Percentiles rank a stretch among this genome's conserved stretches.
Conservation (phyloP, 2,113 vertebrate genomes). For the Porphyrio hochstetteri region DNA sequence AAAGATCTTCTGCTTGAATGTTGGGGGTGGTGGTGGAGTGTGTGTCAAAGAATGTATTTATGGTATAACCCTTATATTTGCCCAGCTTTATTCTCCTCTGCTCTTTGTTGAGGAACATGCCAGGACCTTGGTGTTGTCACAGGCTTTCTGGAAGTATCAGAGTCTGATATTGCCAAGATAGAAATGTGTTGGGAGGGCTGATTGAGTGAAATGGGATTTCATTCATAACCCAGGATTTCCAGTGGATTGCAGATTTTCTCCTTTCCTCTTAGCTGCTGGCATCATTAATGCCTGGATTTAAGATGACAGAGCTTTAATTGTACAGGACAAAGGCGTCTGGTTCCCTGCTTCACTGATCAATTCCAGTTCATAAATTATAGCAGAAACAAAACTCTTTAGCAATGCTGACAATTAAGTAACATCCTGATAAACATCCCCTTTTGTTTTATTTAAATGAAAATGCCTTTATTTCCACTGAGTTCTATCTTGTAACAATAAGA, state of each 20-base stretch:
- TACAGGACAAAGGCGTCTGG: slow-evolving; percentile 2
- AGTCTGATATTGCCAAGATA: neutral
- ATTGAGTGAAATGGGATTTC: neutral
- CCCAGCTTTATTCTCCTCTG: neutral
- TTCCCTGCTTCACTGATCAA: slow-evolving; percentile 42
- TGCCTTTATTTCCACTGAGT: slow-evolving; percentile 64
- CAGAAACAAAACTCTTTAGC: slow-evolving; percentile 56
- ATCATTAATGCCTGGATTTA: slow-evolving; percentile 15
- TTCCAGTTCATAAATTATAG: slow-evolving; percentile 53
- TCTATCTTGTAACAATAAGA: slow-evolving; percentile 66
- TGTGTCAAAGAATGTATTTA: neutral
- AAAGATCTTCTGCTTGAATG: neutral
- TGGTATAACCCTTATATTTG: neutral
- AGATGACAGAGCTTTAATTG: slow-evolving; percentile 50
- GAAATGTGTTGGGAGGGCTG: neutral
- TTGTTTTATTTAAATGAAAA: slow-evolving; percentile 72
- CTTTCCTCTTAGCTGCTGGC: neutral
- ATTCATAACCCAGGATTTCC: neutral
- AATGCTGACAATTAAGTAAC: slow-evolving; percentile 70
- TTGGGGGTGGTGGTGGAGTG: neutral
- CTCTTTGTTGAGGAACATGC: neutral
- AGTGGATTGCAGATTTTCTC: neutral
- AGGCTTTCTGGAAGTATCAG: neutral
- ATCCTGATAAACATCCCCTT: slow-evolving; percentile 69
- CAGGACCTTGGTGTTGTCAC: neutral